These are phyloP conservation scores for Cliona cf. orientalis DNA, from an alignment of 37 sponge, comb jelly and placozoan genomes.

Conservation along the genomic window DNA sequence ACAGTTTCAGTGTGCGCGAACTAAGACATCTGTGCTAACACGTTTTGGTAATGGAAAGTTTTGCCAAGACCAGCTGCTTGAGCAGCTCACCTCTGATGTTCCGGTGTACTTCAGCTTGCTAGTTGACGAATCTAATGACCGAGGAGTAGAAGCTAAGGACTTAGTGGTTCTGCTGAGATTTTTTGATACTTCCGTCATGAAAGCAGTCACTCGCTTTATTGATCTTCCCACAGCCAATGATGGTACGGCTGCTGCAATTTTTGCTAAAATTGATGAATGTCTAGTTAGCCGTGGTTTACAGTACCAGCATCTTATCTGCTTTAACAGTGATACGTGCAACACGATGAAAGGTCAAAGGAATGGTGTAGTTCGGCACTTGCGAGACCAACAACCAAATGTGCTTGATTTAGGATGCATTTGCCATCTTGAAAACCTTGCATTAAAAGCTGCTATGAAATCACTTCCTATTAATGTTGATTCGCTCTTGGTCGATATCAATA, in stretches of 20 bases:
- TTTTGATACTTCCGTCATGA: not conserved
- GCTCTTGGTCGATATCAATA: not conserved
- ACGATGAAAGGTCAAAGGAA: slow-evolving; percentile 2
- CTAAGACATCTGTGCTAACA: not conserved
- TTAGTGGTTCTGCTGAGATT: not conserved
- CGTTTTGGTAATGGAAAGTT: slow-evolving; percentile 1
- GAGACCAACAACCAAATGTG: not conserved
- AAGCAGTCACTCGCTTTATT: slow-evolving; percentile 4
- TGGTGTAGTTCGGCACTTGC: not conserved
- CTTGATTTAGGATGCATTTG: not conserved
- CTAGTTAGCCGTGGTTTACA: not conserved
- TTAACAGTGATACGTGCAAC: slow-evolving; percentile 5
- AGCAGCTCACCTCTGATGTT: not conserved
- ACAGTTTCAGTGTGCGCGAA: slow-evolving; percentile 1
- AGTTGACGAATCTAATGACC: slow-evolving; percentile 4
- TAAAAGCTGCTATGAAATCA: not conserved
- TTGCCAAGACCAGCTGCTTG: not conserved
- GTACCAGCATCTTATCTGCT: not conserved
- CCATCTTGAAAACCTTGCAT: not conserved
- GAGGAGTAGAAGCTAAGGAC: slow-evolving; percentile 12
- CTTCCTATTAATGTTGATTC: not conserved
- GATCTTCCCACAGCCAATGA: slow-evolving; percentile 14
- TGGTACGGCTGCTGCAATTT: slow-evolving; percentile 10
- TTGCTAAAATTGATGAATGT: slow-evolving; percentile 7
- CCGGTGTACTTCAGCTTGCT: slow-evolving; percentile 1